These are phyloP conservation scores for Trichoplusia ni DNA, from an alignment of 1,140 invertebrate species.

Conservation along the genomic window DNA sequence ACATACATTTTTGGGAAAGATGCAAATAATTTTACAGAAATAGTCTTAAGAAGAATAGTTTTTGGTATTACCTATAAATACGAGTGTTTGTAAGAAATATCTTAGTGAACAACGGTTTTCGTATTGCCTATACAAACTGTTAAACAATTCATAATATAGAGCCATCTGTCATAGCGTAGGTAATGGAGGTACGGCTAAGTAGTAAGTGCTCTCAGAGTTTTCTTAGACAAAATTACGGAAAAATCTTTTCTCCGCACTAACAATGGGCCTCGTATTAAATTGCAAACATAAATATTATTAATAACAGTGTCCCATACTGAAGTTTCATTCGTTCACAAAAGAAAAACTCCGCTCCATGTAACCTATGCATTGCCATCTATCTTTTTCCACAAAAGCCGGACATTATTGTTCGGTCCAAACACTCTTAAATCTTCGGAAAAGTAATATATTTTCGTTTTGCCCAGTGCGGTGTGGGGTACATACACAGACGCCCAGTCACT, in stretches of 20 bases:
- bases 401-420: constrained; percentile 83
- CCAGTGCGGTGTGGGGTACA: constrained; percentile 74
- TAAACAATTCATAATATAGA: background rate
- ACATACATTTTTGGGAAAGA: too few relatives aligned
- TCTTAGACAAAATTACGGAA: constrained; percentile 36
- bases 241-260: constrained; percentile 48
- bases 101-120: too few relatives aligned
- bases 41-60: too few relatives aligned
- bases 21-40: too few relatives aligned
- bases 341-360: constrained; percentile 74
- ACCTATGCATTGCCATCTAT: constrained; percentile 81
- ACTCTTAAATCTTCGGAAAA: constrained; percentile 82
- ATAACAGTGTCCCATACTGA: constrained; percentile 63
- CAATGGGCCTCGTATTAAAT: constrained; percentile 52
- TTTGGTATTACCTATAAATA: too few relatives aligned
- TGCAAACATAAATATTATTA: constrained; percentile 75
- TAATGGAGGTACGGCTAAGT: constrained; percentile 10
- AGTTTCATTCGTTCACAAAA: constrained; percentile 75
- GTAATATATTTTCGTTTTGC: constrained; percentile 82
- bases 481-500: constrained; percentile 66
- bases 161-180: constrained; percentile 11
- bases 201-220: constrained; percentile 30
- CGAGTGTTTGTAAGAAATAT: too few relatives aligned
- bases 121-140: background rate
- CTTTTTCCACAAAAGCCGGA: constrained; percentile 82